Evolutionary conservation across 2,113 vertebrate genomes (phyloP), one percentile per base, ranked within the genome.

Genomic region (Damaliscus lunatus): DNA sequence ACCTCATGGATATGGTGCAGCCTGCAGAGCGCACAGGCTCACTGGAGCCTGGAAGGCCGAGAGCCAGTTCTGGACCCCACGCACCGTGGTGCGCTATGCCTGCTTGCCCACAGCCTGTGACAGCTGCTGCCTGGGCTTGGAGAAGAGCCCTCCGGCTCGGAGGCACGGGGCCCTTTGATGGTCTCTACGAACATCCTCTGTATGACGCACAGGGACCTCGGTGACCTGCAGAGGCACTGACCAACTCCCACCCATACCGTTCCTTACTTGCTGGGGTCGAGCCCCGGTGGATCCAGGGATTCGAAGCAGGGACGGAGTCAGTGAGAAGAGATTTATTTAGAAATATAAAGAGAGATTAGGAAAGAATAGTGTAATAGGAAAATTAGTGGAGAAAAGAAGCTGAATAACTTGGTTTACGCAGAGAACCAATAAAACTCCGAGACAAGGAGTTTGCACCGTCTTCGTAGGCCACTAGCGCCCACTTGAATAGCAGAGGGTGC

Each of bases 41-140:
- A 4, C 67, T 6, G n/a, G n/a, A 23, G 19, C 19, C 67, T n/a
- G 1, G 19, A 23, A 11, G 67, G 1, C 64, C 2, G 16, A 27
- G 64, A 67, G 64, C 64, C 2, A 17, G 64, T 36, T 7, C n/a
- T 3, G 10, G 67, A 12, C n/a, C 67, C 33, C 5, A 1, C 5
- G 21, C n/a, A 0, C 4, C 9, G 0, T 5, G 0, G 21, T 6
- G 67, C 25, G 36, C 11, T 13, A 1, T 25, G 67, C 36, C n/a
- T 23, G 19, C 21, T 13, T 40, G 67, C 67, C 10, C 5, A 3
- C 9, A 21, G 3, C 36, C 36, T 36, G 36, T 11, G 1, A 40
- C 67, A 40, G 67, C 67, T 13, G 19, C 67, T 12, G 67, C 67
- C 17, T 23, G 67, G 19, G n/a, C n/a, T 23, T 0, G 10, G 19